These are phyloP conservation scores for Parthenolecanium corni DNA, from an alignment of 2,888 invertebrate species.

Conservation along the genomic window DNA sequence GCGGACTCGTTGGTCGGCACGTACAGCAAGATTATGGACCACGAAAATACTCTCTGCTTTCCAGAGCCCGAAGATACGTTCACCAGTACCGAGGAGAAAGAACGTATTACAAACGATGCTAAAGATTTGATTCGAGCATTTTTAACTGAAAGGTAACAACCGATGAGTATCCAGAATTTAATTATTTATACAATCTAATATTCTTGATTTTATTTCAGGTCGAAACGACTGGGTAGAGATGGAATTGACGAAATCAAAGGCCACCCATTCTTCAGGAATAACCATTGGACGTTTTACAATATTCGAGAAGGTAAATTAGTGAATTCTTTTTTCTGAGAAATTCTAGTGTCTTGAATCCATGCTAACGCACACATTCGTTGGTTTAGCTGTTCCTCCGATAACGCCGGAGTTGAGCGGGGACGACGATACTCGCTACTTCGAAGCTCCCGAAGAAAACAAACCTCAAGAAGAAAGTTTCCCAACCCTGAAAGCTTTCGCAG, in stretches of 20 bases:
- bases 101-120: slow-evolving; percentile 47
- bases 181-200: too few species aligned
- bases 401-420: slow-evolving; percentile 92
- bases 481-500: slow-evolving; percentile 92
- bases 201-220: slow-evolving; percentile 41
- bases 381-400: slow-evolving; percentile 70
- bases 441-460: slow-evolving; percentile 91
- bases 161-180: too few species aligned
- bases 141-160: slow-evolving; percentile 76
- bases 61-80: slow-evolving; percentile 84
- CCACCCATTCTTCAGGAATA: slow-evolving; percentile 91
- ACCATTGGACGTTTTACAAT: slow-evolving; percentile 96
- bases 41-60: slow-evolving; percentile 87
- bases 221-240: slow-evolving; percentile 74
- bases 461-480: slow-evolving; percentile 88
- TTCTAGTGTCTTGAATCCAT: too few species aligned
- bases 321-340: too few species aligned
- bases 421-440: slow-evolving; percentile 97
- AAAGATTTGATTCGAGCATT: slow-evolving; percentile 85
- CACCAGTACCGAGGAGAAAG: slow-evolving; percentile 49
- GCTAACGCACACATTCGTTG: too few species aligned
- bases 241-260: slow-evolving; percentile 89
- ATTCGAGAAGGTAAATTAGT: slow-evolving; percentile 69
- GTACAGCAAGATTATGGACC: slow-evolving; percentile 98
- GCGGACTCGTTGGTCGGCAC: slow-evolving; percentile 97